Evolutionary conservation across 2,113 vertebrate species (phyloP).

Genomic region (western clawed frog (Xenopus tropicalis)): UCB_Xtro_10.0 CM004445.2:100403501-100404000

Average conservation of each 20-base stretch:
- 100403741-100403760: conserved; percentile 99
- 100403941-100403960: too few species aligned
- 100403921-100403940: too few species aligned
- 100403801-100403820: conserved; percentile 75
- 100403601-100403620: too few species aligned
- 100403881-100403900: conserved; percentile 61
- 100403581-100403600: too few species aligned
- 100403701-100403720: conserved; percentile 94
- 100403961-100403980: too few species aligned
- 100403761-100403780: conserved; percentile 98
- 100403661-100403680: conserved; percentile 67
- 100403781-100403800: conserved; percentile 99
- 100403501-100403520: too few species aligned
- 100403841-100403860: conserved; percentile 65
- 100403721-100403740: conserved; percentile 99
- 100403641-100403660: too few species aligned
- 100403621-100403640: too few species aligned
- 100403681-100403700: conserved; percentile 99
- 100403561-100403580: too few species aligned
- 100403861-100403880: conserved; percentile 74
- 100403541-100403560: too few species aligned
- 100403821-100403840: conserved; percentile 65
- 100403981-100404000: too few species aligned
- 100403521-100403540: too few species aligned
- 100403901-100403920: conserved; percentile 31